Base-by-base conservation (phyloP, 2,113 vertebrate genomes). In the Pseudorasbora parva region DNA sequence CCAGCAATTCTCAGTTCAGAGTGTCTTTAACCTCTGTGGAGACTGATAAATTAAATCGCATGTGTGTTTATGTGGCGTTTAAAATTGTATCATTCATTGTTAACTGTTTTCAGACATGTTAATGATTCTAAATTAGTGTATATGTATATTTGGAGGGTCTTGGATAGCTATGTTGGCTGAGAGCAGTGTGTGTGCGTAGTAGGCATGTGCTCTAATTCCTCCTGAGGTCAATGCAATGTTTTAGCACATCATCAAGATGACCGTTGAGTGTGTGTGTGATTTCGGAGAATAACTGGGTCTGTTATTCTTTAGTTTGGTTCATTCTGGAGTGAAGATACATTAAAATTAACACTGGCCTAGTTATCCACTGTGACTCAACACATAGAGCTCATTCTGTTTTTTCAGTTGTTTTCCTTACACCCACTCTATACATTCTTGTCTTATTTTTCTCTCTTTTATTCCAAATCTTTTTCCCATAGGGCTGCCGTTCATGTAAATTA, bases 321-420 rank as follows among this genome's bases (percentile, higher is more conserved):
- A 82, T 62, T 68, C n/a, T 75, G 72, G 80, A 89, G 88, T 56
- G 27, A 76, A 62, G 69, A 64, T 57, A 75, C 87, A 86, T 85
- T 87, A 78, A 88, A 90, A 88, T 87, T 73, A 89, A 87, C 87
- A 87, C 74, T 92, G 93, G 86, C 92, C 92, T 93, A 93, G 86
- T 92, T 93, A 77, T 88, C 71, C 69, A 90, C 75, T 90, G 87
- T 86, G 74, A 77, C 82, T 83, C 72, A 66, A 76, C 72, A 64
- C 89, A 45, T 23, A 47, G n/a, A 25, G 41, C 41, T 47, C 41
- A 23, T 10, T 72, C 1, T 2, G 68, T 45, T 72, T 72, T 68
- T 41, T 68, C 64, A 68, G 64, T n/a, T 69, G 19, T 69, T 41
- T 41, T 69, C 2, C 21, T 47, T 72, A 47, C 86, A 89, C 82